Evolutionary conservation across 1,140 invertebrate genomes (phyloP).

Genomic region (Ylistrum balloti): DNA sequence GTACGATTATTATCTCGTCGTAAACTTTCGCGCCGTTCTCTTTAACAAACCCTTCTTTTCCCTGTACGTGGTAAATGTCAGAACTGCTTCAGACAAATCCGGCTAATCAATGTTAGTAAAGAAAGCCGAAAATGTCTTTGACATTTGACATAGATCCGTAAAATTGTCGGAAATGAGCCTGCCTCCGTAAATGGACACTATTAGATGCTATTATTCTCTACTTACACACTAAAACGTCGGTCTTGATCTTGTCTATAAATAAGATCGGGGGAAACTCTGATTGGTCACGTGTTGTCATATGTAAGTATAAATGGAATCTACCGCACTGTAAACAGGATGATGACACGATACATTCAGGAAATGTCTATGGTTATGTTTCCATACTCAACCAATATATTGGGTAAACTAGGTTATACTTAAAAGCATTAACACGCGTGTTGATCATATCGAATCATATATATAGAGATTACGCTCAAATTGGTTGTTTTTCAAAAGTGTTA

Average conservation of each 20-base stretch:
- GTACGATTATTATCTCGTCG: not conserved
- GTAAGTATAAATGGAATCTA: not conserved
- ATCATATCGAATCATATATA: no score
- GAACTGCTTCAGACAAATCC: not conserved
- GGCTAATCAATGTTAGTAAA: not conserved
- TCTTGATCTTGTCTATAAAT: not conserved
- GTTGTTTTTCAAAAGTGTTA: no score
- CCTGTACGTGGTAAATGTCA: not conserved
- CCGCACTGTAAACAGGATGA: not conserved
- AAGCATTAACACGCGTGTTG: no score
- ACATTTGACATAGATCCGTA: constrained; percentile 3
- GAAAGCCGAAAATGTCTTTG: not conserved
- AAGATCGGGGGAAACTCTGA: not conserved
- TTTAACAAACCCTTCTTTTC: not conserved
- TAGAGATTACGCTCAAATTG: no score
- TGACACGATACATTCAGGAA: not conserved
- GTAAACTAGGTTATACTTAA: no score
- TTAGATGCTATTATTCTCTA: no score
- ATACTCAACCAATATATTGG: no score
- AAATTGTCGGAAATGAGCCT: not conserved
- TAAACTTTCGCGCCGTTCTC: no score
- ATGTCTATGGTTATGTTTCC: no score
- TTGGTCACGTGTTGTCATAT: not conserved
- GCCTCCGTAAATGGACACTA: not conserved
- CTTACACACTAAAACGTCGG: not conserved